Evolutionary conservation across 2,797 vertebrate genomes (phyloP), one percentile per base, ranked within the genome.

Genomic region (Bradypodion pumilum): DNA sequence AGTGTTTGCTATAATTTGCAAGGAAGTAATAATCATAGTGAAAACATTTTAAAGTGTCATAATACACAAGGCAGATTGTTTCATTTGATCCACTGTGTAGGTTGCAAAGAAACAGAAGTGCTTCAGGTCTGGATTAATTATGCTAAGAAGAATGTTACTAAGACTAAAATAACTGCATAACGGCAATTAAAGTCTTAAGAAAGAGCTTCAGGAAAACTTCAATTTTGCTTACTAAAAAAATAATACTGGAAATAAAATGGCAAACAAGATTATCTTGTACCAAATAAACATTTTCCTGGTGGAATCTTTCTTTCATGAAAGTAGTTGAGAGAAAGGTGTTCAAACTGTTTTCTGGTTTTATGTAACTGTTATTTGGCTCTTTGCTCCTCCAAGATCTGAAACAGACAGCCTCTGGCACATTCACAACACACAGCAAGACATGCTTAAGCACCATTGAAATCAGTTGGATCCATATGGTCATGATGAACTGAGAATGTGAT

Each of bases 81-180:
- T 76, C 65, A 49, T 81, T 70, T 85, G 65, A 85, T 85, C 63
- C 32, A 37, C 52, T 81, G 63, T 76, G 72, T 44, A 85, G 73
- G 40, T 44, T 85, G 72, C 68, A 69, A 75, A 68, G 42, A 40
- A 80, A 75, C 52, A 80, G 72, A 80, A 85, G 60, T 80, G 78
- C 52, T 85, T 75, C 56, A 85, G 60, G 40, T 75, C n/a, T 85
- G 72, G 44, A 81, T 75, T 75, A 81, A 85, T 85, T 77, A 85
- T 81, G 78, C 32, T 76, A 81, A 81, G 62, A 44, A 77, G 73
- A 81, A 4, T 85, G 70, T 70, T 70, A 81, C 52, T 60, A 81
- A 49, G 42, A 70, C 63, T 56, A 85, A 85, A 85, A 75, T 68
- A 75, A 75, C 56, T 40, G n/a, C 27, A 46, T 77, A 80, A 65